Evolutionary conservation across 2,888 invertebrate species (phyloP), one percentile per base, ranked within the genome.

Genomic region (Stenolophus ochropezus): DNA sequence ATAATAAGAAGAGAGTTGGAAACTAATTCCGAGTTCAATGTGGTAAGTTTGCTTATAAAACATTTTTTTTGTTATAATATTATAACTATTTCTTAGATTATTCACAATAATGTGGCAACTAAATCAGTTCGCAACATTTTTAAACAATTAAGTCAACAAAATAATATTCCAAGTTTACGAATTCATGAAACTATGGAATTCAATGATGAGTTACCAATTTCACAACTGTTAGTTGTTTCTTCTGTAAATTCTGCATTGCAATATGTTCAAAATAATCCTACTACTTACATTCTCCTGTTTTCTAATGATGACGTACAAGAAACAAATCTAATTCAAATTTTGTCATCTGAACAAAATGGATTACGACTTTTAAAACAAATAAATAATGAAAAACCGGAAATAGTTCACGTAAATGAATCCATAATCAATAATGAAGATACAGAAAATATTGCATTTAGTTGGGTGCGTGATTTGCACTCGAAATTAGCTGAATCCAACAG

Each of bases 41-140:
- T 69, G 65, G 65, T 69, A 27, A 4, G 65, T 61, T 33, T 33
- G n/a, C n/a, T n/a, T n/a, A n/a, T n/a, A n/a, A n/a, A n/a, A n/a
- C n/a, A n/a, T n/a, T n/a, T n/a, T n/a, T n/a, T n/a, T n/a, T n/a
- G n/a, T n/a, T 58, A 8, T 65, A 56, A 56, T 18, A 20, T 14
- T 56, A 0, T 21, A 16, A 51, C 11, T 8, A 42, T 42, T 42
- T 61, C 33, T 2, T 16, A 69, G 65, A 18, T 69, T 69, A 16
- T 33, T 16, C 33, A 5, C 21, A 69, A 33, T 16, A 27, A 33
- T 18, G 3, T 18, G n/a, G 5, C 33, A 18, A 69, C 65, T 69
- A 69, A 16, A 69, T 3, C 33, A 8, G 14, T 69, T 27, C 42
- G 33, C 6, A 33, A 69, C 16, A 42, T 69, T 4, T 8, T 69